These are phyloP conservation scores for Morpho achilles DNA, from an alignment of 2,888 invertebrate genomes.

Conservation along the genomic window DNA sequence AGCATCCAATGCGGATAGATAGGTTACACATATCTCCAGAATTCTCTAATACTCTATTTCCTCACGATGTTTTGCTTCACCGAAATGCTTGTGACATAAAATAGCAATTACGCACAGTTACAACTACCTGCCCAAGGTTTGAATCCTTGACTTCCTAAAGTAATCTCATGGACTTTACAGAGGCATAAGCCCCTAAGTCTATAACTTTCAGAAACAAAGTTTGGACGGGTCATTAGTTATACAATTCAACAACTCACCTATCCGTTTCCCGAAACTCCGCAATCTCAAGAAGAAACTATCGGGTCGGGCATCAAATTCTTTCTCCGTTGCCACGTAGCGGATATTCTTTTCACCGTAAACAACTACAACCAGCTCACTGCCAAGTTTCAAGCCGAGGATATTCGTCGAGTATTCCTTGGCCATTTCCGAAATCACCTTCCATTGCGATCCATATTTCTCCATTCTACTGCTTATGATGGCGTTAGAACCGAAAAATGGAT, in stretches of 20 bases:
- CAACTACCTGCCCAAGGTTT: no score
- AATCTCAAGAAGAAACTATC: conserved; percentile 84
- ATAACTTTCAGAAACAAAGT: no score
- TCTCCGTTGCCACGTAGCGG: conserved; percentile 78
- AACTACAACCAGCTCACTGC: conserved; percentile 79
- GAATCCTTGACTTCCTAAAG: no score
- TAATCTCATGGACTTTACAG: no score
- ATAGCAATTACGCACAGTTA: no score
- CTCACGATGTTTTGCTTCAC: no score
- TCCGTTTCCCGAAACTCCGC: conserved; percentile 82
- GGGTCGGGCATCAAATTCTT: conserved; percentile 85
- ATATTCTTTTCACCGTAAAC: conserved; percentile 81
- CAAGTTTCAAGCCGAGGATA: conserved; percentile 82
- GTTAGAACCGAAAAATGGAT: conserved; percentile 58
- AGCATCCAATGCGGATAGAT: no score
- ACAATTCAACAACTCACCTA: conserved; percentile 65
- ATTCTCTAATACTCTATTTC: no score
- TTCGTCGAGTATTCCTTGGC: conserved; percentile 79
- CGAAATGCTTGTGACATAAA: no score
- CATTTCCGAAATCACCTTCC: conserved; percentile 80
- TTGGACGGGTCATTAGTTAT: not conserved
- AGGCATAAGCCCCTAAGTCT: no score
- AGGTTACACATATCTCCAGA: no score
- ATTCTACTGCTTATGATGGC: conserved; percentile 42
- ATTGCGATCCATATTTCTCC: conserved; percentile 61